Base-by-base conservation (phyloP, 1,140 invertebrate genomes). In the Trichomalopsis sarcophagae region DNA sequence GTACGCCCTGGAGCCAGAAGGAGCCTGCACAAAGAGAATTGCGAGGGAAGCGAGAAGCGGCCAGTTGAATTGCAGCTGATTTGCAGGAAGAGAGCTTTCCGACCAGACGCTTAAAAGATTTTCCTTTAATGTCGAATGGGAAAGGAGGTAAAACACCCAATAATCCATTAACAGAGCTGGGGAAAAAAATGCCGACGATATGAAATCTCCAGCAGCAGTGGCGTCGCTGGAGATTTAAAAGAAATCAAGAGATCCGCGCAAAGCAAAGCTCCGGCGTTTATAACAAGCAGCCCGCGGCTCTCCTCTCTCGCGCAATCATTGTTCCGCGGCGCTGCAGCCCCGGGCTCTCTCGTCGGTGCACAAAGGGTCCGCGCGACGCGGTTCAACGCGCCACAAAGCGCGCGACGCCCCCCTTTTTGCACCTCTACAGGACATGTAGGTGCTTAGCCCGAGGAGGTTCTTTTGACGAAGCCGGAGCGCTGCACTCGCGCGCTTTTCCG, bases 361-460 rank as follows among this genome's bases (percentile, higher is more conserved):
- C 90, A 92, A 92, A 93, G 90, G 90, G 91, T 88, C 89, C 91
- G 73, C 62, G 14, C 55, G 27, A 74, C 73, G 91, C 90, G 91
- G 90, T 92, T 92, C 90, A 91, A 92, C 92, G 92, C 92, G 91
- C 90, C 91, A 92, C 92, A 93, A 93, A 92, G 91, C 91, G 89
- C 90, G 89, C 89, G 90, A 92, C 90, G 89, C 89, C 89, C 91
- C 89, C 90, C 55, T 36, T 36, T 33, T 14, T 84, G 68, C 79
- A 74, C 76, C 69, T 36, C 68, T 78, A 36, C 77, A 30, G 73
- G 30, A 23, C 10, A 75, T 44, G 33, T 62, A 55, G 50, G 50
- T 55, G 50, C 17, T 17, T n/a, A 21, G 55, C 55, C 55, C 6
- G 55, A 62, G 55, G 55, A 62, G 55, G 55, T 62, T 62, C 55